Percentiles rank a stretch among this genome's conserved stretches.
These are phyloP conservation scores for Malurus melanocephalus DNA, from an alignment of 2,113 vertebrate genomes.

Conservation along the genomic window DNA sequence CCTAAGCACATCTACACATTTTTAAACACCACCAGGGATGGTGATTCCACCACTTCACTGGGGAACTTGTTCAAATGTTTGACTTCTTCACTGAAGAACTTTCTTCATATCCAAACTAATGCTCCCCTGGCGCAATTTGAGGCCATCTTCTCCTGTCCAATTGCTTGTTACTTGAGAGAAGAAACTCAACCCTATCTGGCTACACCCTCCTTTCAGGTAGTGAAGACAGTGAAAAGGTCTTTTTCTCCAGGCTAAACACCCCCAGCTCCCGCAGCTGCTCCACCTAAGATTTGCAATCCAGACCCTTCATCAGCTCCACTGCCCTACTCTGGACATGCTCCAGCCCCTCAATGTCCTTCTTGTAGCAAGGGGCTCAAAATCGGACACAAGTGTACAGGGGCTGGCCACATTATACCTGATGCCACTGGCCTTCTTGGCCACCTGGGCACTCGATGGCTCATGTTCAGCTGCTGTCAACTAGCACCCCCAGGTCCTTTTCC, in stretches of 20 bases:
- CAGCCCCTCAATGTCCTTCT: background rate
- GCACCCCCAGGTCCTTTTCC: background rate
- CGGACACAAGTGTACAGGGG: background rate
- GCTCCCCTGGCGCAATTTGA: background rate
- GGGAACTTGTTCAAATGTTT: background rate
- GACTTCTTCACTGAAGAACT: background rate
- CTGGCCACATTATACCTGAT: background rate
- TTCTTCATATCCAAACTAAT: background rate
- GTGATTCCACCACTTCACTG: background rate
- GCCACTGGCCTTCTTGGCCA: background rate
- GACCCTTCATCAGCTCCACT: background rate
- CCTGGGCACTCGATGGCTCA: background rate
- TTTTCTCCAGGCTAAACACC: background rate
- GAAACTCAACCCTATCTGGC: background rate
- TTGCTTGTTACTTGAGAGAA: background rate
- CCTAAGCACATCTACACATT: background rate
- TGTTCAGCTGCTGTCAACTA: background rate
- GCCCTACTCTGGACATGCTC: background rate
- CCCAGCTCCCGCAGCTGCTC: background rate
- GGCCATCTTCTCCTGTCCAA: background rate
- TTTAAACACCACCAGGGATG: background rate
- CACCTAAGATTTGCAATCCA: background rate
- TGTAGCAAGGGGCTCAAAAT: background rate
- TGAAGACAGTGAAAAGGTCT: rapidly evolving
- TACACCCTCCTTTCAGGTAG: background rate